A percentile compares a stretch with the other conserved stretches of the same genome.
These are phyloP conservation scores for Antitype chi DNA, from an alignment of 2,888 invertebrate genomes.

Conservation along the genomic window DNA sequence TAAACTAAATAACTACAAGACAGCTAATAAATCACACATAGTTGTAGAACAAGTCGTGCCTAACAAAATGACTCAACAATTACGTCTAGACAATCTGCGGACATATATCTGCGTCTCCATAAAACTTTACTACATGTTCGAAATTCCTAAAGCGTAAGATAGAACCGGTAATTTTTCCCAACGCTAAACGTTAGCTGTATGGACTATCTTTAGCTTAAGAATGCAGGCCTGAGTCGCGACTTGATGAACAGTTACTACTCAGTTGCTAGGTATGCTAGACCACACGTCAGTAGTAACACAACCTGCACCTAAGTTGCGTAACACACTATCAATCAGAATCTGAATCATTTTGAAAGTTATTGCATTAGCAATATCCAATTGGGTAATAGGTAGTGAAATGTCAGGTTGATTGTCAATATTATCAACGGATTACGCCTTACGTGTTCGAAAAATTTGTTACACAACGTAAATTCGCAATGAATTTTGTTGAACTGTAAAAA, in stretches of 20 bases:
- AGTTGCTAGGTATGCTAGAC: slow-evolving; percentile 4
- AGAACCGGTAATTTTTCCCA: slow-evolving; percentile 59
- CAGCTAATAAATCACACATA: background rate
- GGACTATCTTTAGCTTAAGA: slow-evolving; percentile 64
- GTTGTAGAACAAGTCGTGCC: background rate
- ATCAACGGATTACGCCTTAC: too few species aligned
- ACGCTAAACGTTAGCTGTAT: slow-evolving; percentile 55
- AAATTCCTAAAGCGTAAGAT: slow-evolving; percentile 41
- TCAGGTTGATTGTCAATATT: too few species aligned
- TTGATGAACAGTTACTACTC: slow-evolving; percentile 57
- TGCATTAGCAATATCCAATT: too few species aligned
- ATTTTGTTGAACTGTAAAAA: too few species aligned
- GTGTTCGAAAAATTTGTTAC: too few species aligned
- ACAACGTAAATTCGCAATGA: too few species aligned
- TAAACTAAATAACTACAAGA: slow-evolving; percentile 3
- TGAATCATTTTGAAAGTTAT: too few species aligned
- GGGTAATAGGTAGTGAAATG: too few species aligned
- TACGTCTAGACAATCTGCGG: slow-evolving; percentile 4
- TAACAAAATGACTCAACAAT: slow-evolving; percentile 14
- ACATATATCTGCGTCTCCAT: slow-evolving; percentile 10
- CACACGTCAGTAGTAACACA: background rate
- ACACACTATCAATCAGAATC: too few species aligned
- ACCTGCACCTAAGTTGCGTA: too few species aligned
- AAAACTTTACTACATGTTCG: slow-evolving; percentile 32
- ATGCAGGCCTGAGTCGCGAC: slow-evolving; percentile 45